Evolutionary conservation across 2,888 invertebrate species (phyloP).

Genomic region (Calameuta pallipes): DNA sequence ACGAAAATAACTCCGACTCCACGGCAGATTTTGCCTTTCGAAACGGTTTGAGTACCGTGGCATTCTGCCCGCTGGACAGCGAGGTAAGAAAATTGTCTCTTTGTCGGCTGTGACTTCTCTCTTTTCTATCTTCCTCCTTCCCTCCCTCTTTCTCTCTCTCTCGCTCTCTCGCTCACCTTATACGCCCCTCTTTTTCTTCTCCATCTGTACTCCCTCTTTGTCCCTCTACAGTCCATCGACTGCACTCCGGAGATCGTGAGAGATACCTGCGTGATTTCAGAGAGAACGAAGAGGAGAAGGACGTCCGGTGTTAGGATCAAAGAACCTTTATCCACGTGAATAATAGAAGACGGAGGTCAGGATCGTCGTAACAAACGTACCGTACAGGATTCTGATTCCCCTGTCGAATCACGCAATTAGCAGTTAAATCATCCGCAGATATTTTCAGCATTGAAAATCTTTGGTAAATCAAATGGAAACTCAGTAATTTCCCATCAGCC

Average conservation of each 20-base stretch:
- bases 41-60: conserved; percentile 31
- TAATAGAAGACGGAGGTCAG: background rate
- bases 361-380: background rate
- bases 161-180: conserved; percentile 13
- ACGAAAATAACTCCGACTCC: conserved; percentile 1
- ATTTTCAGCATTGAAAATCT: background rate
- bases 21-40: conserved; percentile 12
- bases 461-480: background rate
- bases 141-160: conserved; percentile 24
- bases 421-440: background rate
- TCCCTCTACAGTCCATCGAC: conserved; percentile 1
- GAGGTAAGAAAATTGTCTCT: conserved; percentile 50
- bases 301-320: conserved; percentile 4
- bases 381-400: background rate
- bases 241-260: conserved; percentile 30
- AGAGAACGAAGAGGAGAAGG: conserved; percentile 11
- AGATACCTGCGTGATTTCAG: conserved; percentile 32
- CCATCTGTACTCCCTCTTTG: conserved; percentile 19
- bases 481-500: background rate
- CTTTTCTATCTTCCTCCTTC: conserved; percentile 18
- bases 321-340: background rate
- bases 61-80: conserved; percentile 26
- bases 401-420: background rate
- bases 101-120: conserved; percentile 44
- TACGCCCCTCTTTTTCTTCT: conserved; percentile 15